Evolutionary conservation across 1,140 invertebrate genomes (phyloP).

Genomic region (Atta texana): DNA sequence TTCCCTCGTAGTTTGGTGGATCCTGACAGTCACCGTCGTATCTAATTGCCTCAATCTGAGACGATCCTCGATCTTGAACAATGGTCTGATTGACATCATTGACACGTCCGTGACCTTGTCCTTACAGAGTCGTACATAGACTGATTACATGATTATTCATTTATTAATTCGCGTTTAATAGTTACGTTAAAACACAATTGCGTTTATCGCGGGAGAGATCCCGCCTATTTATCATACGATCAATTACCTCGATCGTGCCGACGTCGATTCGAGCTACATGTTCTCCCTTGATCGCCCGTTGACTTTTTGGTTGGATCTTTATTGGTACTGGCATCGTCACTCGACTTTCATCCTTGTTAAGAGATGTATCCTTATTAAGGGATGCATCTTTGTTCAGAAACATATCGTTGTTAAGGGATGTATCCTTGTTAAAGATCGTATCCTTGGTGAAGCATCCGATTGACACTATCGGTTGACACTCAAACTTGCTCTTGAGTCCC

Average conservation of each 20-base stretch:
- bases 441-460: conserved; percentile 31
- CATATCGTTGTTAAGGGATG: neutral
- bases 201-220: neutral
- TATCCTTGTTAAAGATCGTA: conserved; percentile 2
- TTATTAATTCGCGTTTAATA: conserved; percentile 11
- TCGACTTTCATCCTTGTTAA: conserved; percentile 30
- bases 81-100: conserved; percentile 19
- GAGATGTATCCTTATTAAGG: too few relatives aligned
- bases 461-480: conserved; percentile 36
- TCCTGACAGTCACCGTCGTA: neutral
- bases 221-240: conserved; percentile 32
- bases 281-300: conserved; percentile 22
- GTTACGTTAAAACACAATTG: conserved; percentile 2
- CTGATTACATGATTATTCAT: conserved; percentile 39
- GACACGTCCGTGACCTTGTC: conserved; percentile 39
- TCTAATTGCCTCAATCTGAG: conserved; percentile 47
- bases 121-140: conserved; percentile 49
- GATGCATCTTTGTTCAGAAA: too few relatives aligned
- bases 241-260: conserved; percentile 54
- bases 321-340: neutral
- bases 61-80: conserved; percentile 38
- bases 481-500: conserved; percentile 46
- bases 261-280: conserved; percentile 17
- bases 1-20: conserved; percentile 17
- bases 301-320: conserved; percentile 4